phyloP scores from a whole-genome alignment of 2,888 invertebrate species.

The Plutella xylostella region DNA sequence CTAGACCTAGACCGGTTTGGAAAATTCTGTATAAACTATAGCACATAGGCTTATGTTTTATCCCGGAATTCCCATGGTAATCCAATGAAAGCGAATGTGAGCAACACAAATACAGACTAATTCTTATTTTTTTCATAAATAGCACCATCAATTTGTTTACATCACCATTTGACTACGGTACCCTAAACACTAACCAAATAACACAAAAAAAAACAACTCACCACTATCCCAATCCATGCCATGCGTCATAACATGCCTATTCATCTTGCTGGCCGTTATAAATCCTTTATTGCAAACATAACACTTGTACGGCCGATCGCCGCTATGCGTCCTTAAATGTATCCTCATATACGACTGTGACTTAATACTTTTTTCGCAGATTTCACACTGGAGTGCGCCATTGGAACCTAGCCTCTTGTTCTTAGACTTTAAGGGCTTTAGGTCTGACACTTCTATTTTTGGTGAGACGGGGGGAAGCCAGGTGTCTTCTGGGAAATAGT shows the following conservation, averaged over 20 bases:
- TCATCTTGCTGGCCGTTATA: conserved; percentile 56
- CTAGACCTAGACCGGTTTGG: too few relatives aligned
- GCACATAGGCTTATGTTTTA: too few relatives aligned
- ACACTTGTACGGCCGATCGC: conserved; percentile 49
- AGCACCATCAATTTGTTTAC: too few relatives aligned
- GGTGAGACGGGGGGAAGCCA: conserved; percentile 22
- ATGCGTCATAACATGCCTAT: conserved; percentile 49
- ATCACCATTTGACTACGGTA: too few relatives aligned
- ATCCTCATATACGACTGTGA: conserved; percentile 42
- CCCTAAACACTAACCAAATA: too few relatives aligned
- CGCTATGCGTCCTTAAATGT: conserved; percentile 52
- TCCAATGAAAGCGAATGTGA: too few relatives aligned
- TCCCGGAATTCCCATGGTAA: too few relatives aligned
- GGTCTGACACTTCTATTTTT: neutral
- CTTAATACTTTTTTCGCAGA: conserved; percentile 43
- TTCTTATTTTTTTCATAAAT: too few relatives aligned
- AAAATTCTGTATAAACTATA: too few relatives aligned
- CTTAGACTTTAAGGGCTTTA: conserved; percentile 1
- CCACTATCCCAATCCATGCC: conserved; percentile 34
- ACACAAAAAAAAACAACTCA: too few relatives aligned
- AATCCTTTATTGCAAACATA: conserved; percentile 43
- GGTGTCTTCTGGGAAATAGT: conserved; percentile 53
- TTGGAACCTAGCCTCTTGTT: conserved; percentile 10
- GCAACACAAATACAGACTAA: too few relatives aligned
- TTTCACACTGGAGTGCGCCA: conserved; percentile 26